These are phyloP conservation scores for Dreissena rostriformis DNA, from an alignment of 1,140 invertebrate genomes.

Conservation along the genomic window DNA sequence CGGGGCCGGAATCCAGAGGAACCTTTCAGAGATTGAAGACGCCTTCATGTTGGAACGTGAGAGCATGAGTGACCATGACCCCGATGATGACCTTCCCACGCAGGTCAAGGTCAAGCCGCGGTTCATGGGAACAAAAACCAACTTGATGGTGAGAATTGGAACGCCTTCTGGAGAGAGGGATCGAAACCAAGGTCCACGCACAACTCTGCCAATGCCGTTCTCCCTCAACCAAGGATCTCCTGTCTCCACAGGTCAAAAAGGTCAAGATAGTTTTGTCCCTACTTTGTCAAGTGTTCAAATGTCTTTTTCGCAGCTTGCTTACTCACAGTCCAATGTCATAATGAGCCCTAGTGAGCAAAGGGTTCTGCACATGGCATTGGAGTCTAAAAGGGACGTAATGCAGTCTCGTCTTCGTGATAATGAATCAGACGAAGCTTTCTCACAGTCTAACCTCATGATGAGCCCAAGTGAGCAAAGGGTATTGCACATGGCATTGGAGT, in stretches of 20 bases:
- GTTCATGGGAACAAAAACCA: constrained; percentile 2
- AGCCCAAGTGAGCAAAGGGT: too few relatives aligned
- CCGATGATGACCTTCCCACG: constrained; percentile 36
- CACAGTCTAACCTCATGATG: too few relatives aligned
- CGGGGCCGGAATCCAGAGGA: too few relatives aligned
- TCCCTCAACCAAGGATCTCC: constrained; percentile 38
- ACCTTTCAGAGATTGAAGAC: not conserved
- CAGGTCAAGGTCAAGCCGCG: constrained; percentile 50
- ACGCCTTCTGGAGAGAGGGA: constrained; percentile 25
- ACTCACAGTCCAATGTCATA: too few relatives aligned
- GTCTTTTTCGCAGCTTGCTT: too few relatives aligned
- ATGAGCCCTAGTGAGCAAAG: too few relatives aligned
- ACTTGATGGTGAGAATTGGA: constrained; percentile 12
- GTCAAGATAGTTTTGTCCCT: constrained; percentile 34
- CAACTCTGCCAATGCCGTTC: constrained; percentile 34
- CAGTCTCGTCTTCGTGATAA: too few relatives aligned
- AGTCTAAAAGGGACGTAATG: too few relatives aligned
- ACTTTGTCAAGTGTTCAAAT: constrained; percentile 15
- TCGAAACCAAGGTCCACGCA: constrained; percentile 8
- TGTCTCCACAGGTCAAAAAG: constrained; percentile 20
- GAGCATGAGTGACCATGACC: not conserved
- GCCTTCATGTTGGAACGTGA: constrained; percentile 23
- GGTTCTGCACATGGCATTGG: too few relatives aligned
- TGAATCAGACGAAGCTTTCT: too few relatives aligned
- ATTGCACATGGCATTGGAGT: too few relatives aligned